Evolutionary conservation across 2,113 vertebrate genomes (phyloP).

Genomic region (rabbit (Oryctolagus cuniculus)): DNA sequence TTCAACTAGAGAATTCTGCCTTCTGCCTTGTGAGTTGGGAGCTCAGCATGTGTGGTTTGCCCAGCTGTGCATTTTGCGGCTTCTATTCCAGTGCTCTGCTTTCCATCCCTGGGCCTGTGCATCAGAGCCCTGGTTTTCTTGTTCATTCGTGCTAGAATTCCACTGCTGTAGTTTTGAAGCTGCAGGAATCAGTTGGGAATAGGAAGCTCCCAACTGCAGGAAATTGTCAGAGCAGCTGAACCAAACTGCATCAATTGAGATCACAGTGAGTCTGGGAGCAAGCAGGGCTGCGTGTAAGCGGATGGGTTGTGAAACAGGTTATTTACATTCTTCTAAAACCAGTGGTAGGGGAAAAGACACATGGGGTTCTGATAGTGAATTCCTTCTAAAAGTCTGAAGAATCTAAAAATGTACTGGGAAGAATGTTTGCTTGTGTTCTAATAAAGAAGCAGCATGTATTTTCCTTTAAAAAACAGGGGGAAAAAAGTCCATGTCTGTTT

Average conservation of each 20-base stretch:
- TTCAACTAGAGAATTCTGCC: neutral
- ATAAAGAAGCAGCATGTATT: slow-evolving; percentile 7
- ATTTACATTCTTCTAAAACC: neutral
- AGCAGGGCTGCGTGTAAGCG: neutral
- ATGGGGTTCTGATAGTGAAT: neutral
- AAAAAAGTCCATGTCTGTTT: slow-evolving; percentile 43
- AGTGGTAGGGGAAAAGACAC: neutral
- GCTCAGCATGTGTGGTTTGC: neutral
- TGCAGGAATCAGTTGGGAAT: neutral
- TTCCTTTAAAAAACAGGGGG: slow-evolving; percentile 53
- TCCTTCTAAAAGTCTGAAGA: neutral
- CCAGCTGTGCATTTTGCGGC: neutral
- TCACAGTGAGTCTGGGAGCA: neutral
- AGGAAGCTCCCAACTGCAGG: neutral
- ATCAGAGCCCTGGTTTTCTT: neutral
- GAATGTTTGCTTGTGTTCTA: slow-evolving; percentile 2
- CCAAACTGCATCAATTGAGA: neutral
- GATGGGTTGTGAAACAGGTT: neutral
- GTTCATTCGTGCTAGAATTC: neutral
- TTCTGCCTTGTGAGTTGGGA: neutral
- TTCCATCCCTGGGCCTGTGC: neutral
- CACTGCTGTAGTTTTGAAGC: neutral
- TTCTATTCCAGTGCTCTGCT: neutral
- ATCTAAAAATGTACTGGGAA: neutral
- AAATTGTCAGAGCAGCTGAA: neutral